Base-by-base conservation (phyloP, 2,888 invertebrate genomes). In the Amorpha juglandis region DNA sequence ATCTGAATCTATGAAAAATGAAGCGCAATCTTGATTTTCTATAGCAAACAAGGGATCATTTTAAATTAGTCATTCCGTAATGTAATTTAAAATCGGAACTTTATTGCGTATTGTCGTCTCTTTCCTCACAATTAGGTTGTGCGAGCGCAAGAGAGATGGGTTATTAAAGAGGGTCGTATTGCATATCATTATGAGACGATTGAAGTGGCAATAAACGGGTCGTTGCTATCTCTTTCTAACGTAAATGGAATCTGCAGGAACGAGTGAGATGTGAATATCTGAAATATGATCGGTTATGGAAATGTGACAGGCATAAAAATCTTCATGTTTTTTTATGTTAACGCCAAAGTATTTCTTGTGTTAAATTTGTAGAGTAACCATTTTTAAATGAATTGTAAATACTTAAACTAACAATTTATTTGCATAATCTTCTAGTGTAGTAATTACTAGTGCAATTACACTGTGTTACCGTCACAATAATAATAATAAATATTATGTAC, bases 251-350 rank as follows among this genome's bases (percentile, higher is more conserved):
- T 67, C 65, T 53, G 63, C 6, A 48, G 47, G 73, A 62, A 63
- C 67, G 75, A 83, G 63, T 53, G 76, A 70, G 82, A 82, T 53
- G 12, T 8, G 53, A 76, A 21, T 63, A 63, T 63, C 75, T 79
- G 78, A 80, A 81, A 84, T 83, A 80, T 82, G 78, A 83, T 77
- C 58, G 58, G 58, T 12, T 75, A 72, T 71, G 70, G 70, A 72
- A 79, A 75, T 66, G 73, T 69, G 70, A 63, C 45, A 63, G 45
- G 45, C 27, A 27, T 63, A 63, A 63, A 62, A 48, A 48, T 27
- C 47, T 27, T 47, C 21, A 48, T n/a, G 47, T 33, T 63, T 63
- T 63, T 50, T 62, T 63, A 27, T 58, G 27, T 47, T 8, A 47
- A 33, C 45, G 27, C 47, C 45, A 47, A 27, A 19, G 45, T 21